A percentile compares a stretch with the other conserved stretches of the same genome.
phyloP scores from a whole-genome alignment of 23 tunicate species.

The Diplosoma virens region DNA sequence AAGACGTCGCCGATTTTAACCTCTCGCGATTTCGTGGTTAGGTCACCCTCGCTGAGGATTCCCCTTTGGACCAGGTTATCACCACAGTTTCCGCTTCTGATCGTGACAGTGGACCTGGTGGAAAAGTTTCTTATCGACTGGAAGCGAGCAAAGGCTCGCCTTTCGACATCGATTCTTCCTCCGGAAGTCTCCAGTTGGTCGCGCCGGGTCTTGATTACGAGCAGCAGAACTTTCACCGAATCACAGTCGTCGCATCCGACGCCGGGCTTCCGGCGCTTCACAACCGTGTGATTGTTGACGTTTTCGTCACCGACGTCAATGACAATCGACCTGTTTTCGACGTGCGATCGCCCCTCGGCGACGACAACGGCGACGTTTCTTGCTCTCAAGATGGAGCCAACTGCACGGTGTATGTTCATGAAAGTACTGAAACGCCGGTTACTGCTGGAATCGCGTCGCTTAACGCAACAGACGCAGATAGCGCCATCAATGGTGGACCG shows the following conservation, averaged over 20 bases:
- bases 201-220: slow-evolving; percentile 60
- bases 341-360: slow-evolving; percentile 24
- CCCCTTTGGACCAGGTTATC: slow-evolving; percentile 19
- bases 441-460: slow-evolving; percentile 38
- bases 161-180: slow-evolving; percentile 20
- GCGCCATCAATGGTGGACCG: slow-evolving; percentile 37
- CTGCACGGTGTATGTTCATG: slow-evolving; percentile 50
- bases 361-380: background rate
- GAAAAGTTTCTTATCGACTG: slow-evolving; percentile 48
- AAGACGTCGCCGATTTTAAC: background rate
- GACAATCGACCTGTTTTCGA: slow-evolving; percentile 55
- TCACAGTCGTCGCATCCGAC: slow-evolving; percentile 44
- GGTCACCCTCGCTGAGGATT: slow-evolving; percentile 45
- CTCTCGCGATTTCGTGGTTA: too few relatives aligned
- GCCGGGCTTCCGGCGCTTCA: slow-evolving; percentile 29
- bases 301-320: slow-evolving; percentile 59
- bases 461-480: slow-evolving; percentile 58
- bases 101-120: slow-evolving; percentile 51
- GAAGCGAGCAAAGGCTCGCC: slow-evolving; percentile 7
- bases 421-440: slow-evolving; percentile 28
- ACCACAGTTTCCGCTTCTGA: slow-evolving; percentile 33
- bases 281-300: slow-evolving; percentile 1
- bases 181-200: slow-evolving; percentile 31
- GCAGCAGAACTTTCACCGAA: background rate
- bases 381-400: slow-evolving; percentile 39